Base-by-base conservation (phyloP, 2,888 invertebrate genomes). In the Orthonevra nobilis region DNA sequence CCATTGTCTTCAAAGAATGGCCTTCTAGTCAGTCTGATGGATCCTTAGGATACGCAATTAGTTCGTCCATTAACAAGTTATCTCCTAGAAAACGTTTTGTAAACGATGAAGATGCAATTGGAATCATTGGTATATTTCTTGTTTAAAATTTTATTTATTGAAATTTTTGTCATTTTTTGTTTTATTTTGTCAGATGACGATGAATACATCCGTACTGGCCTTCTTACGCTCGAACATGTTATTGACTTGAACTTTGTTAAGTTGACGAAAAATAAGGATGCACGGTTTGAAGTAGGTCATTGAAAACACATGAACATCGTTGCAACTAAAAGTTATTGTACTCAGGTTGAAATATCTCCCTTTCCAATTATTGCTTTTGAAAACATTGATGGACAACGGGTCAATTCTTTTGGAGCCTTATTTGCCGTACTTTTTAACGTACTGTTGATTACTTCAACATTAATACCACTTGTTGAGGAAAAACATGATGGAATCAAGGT, bases 401-500 rank as follows among this genome's bases (percentile, higher is more conserved):
- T 86, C 3, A 81, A 81, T 2, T 75, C 82, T 46, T 86, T 86
- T 38, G 88, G 86, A 1, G 72, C 83, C 3, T 42, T 87, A 2
- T 87, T 84, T 66, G 83, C 84, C 36, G 56, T 87, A 36, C 79
- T 87, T 14, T 85, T 87, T 3, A 84, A 81, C 38, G 82, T 86
- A 2, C 26, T 87, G 9, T 52, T 89, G 34, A 73, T 88, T 1
- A 85, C 82, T 32, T 86, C 90, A 14, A 89, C 91, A 48, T 82
- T 92, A 44, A 89, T 91, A 81, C 89, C 91, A 48, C 87, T 91
- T 38, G 91, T 92, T 1, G 91, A 91, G 84, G 92, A 92, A 84
- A 92, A 92, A 83, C 88, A 90, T 81, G 89, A 91, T 56, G 92
- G 92, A 36, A 89, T 91, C 26, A 92, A 91, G 87, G 91, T 91